phyloP scores from a whole-genome alignment of 2,113 vertebrate species.

The Prionailurus bengalensis region DNA sequence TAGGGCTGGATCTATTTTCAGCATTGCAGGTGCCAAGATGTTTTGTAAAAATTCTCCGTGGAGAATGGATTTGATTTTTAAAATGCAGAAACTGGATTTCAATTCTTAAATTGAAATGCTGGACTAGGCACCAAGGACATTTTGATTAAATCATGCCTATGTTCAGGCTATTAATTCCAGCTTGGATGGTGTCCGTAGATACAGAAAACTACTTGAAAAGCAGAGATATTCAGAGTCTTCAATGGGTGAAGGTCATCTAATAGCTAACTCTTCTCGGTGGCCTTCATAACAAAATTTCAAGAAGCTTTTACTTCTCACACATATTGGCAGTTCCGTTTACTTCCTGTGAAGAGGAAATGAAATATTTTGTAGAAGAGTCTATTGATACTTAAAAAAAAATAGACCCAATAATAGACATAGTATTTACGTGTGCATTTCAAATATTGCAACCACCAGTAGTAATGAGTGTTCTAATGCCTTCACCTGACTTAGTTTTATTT shows the following conservation, averaged over 20 bases:
- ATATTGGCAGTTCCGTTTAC: background rate
- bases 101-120: conserved; percentile 77
- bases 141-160: conserved; percentile 79
- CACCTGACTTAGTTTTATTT: conserved; percentile 20
- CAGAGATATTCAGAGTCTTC: conserved; percentile 40
- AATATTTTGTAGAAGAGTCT: background rate
- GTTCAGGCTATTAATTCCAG: conserved; percentile 73
- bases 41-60: conserved; percentile 76
- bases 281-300: conserved; percentile 37
- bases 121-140: conserved; percentile 69
- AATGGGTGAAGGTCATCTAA: background rate
- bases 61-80: conserved; percentile 79
- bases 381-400: conserved; percentile 8
- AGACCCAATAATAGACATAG: background rate
- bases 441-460: background rate
- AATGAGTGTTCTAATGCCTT: background rate
- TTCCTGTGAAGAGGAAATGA: background rate
- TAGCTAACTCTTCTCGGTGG: background rate
- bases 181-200: conserved; percentile 60
- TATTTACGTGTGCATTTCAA: background rate
- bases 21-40: conserved; percentile 79
- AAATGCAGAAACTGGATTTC: conserved; percentile 77
- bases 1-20: conserved; percentile 79
- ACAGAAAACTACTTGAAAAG: conserved; percentile 56
- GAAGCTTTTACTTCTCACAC: conserved; percentile 8